Conservation (phyloP, 1,140 invertebrate species). For the Drosophila leontia region DNA sequence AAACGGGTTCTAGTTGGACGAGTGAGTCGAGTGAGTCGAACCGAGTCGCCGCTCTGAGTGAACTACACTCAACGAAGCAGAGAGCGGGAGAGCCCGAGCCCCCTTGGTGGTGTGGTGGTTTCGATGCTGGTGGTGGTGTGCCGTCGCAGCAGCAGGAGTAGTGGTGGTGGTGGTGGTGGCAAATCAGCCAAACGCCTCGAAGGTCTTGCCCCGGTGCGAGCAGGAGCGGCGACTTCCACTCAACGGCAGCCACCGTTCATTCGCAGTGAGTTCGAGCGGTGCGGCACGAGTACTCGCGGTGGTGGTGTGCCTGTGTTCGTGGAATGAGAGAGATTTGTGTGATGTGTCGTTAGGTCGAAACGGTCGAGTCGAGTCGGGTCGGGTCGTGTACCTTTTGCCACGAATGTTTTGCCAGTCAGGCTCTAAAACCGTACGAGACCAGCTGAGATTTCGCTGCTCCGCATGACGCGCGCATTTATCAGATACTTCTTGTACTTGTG, state of each 20-base stretch:
- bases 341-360: conserved; percentile 85
- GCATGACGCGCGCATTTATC: conserved; percentile 79
- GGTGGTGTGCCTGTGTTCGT: conserved; percentile 47
- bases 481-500: conserved; percentile 42
- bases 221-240: conserved; percentile 67
- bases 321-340: conserved; percentile 85
- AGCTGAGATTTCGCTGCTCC: conserved; percentile 84
- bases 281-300: conserved; percentile 30
- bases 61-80: conserved; percentile 47
- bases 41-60: conserved; percentile 25
- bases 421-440: conserved; percentile 85
- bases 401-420: conserved; percentile 85
- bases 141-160: not conserved
- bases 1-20: conserved; percentile 71
- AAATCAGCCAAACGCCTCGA: conserved; percentile 83
- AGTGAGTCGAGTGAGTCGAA: conserved; percentile 25
- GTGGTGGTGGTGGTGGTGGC: conserved; percentile 52
- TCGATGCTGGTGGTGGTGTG: conserved; percentile 13
- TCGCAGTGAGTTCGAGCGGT: conserved; percentile 30
- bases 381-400: conserved; percentile 86
- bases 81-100: conserved; percentile 5
- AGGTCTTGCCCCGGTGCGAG: conserved; percentile 79
- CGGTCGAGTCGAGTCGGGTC: conserved; percentile 85
- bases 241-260: conserved; percentile 38
- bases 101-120: conserved; percentile 12